Base-by-base conservation (phyloP, 2,888 invertebrate species). In the Drosophila mimetica region DNA sequence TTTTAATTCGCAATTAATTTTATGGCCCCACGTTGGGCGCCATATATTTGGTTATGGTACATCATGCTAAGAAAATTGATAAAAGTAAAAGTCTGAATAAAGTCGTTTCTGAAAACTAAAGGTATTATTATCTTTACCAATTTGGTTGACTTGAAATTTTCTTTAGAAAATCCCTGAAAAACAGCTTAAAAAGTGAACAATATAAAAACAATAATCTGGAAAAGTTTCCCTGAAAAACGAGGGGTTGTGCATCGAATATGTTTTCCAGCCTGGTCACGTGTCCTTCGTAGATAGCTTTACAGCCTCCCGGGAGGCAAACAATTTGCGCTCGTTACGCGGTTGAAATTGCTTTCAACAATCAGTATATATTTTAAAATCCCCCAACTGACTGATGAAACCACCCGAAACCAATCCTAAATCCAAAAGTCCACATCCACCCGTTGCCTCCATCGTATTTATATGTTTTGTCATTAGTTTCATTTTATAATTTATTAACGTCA, bases 401-500 rank as follows among this genome's bases (percentile, higher is more conserved):
- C 18, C 39, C 39, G 39, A 18, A 39, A 39, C 18, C 39, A 37
- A 14, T 37, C 3, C 9, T 4, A 16, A 2, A 37, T 37, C 8
- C 16, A 14, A 14, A 16, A 25, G 46, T 30, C 32, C 50, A 46
- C 32, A 42, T 48, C 57, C 39, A 51, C 20, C 16, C 58, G 14
- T n/a, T 39, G 13, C 51, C 36, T 50, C 37, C 50, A 20, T 13
- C 14, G 52, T 63, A 47, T 54, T 79, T 67, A 50, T 77, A 71
- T 81, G 86, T 85, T 76, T 87, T 89, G 89, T 89, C 90, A 90
- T 90, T 90, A 90, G 90, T 88, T 88, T 87, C 88, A 81, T 89
- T 89, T 90, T 90, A 89, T 90, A 90, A 90, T 90, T 90, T 90
- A 90, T 90, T 89, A 89, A 79, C 86, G 88, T 90, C 90, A 90